These are phyloP conservation scores for Sclerodermus sp. DNA, from an alignment of 2,888 invertebrate species.

Conservation along the genomic window DNA sequence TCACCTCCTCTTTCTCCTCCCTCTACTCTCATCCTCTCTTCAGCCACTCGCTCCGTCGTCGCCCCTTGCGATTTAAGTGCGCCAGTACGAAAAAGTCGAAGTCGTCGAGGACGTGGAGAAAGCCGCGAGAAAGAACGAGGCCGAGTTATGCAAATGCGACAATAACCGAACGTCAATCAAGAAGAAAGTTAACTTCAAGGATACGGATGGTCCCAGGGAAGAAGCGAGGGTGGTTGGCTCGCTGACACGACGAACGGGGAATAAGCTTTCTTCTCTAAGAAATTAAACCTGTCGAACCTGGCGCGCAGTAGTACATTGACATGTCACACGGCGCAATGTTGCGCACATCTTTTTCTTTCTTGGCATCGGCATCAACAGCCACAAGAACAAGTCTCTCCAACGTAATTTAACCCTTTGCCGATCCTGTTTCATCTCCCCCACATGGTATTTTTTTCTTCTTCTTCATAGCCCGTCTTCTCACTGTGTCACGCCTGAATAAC, in stretches of 20 bases:
- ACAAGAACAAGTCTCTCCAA: no score
- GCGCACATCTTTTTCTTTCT: no score
- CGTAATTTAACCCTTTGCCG: no score
- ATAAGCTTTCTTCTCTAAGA: conserved; percentile 19
- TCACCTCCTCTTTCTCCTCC: conserved; percentile 7
- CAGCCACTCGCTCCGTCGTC: conserved; percentile 11
- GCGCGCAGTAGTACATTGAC: no score
- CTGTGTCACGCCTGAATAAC: no score
- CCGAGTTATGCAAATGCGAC: conserved; percentile 54
- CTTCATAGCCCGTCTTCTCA: no score
- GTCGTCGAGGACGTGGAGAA: conserved; percentile 18
- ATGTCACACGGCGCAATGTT: no score
- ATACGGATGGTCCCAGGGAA: not conserved
- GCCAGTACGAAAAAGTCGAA: conserved; percentile 11
- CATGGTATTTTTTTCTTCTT: no score
- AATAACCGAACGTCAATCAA: conserved; percentile 56
- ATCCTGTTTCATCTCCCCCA: no score
- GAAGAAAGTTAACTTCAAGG: conserved; percentile 46
- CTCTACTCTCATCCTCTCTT: conserved; percentile 17
- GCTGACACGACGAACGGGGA: not conserved
- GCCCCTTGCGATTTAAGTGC: conserved; percentile 16
- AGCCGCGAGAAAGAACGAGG: conserved; percentile 17
- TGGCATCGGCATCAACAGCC: no score
- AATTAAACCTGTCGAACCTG: conserved; percentile 21
- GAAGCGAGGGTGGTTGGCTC: not conserved